A percentile compares a stretch with the other conserved stretches of the same genome.
Evolutionary conservation across 2,888 invertebrate genomes (phyloP).

Genomic region (Arenicola marina): DNA sequence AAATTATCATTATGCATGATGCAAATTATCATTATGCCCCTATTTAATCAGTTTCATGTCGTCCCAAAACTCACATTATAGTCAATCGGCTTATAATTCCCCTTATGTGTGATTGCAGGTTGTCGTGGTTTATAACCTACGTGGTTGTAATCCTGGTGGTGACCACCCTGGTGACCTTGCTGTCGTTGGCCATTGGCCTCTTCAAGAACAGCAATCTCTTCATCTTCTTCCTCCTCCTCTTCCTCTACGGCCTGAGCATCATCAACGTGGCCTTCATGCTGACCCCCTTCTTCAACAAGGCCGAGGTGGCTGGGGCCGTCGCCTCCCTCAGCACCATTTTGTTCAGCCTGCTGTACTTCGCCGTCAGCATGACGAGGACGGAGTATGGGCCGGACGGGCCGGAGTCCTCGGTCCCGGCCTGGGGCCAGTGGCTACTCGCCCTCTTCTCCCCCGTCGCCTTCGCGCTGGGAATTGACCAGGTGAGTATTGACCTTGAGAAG

Average conservation of each 20-base stretch:
- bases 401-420: slow-evolving; percentile 62
- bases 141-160: slow-evolving; percentile 73
- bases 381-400: slow-evolving; percentile 30
- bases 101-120: too few species aligned
- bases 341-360: slow-evolving; percentile 78
- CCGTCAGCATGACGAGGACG: slow-evolving; percentile 76
- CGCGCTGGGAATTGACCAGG: slow-evolving; percentile 84
- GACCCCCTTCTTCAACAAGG: slow-evolving; percentile 84
- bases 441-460: slow-evolving; percentile 82
- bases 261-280: slow-evolving; percentile 83
- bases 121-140: slow-evolving; percentile 83
- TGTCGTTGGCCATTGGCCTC: slow-evolving; percentile 69
- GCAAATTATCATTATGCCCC: too few species aligned
- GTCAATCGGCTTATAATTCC: too few species aligned
- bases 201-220: slow-evolving; percentile 79
- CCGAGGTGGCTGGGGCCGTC: slow-evolving; percentile 71
- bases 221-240: slow-evolving; percentile 76
- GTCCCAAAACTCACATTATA: too few species aligned
- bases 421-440: slow-evolving; percentile 77
- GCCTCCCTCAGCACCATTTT: slow-evolving; percentile 80
- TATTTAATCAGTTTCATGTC: too few species aligned
- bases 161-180: slow-evolving; percentile 65
- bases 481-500: too few species aligned
- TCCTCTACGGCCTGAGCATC: slow-evolving; percentile 79
- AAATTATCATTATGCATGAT: too few species aligned